Evolutionary conservation across 1,140 invertebrate genomes (phyloP).

Genomic region (Hylyphantes graminicola): DNA sequence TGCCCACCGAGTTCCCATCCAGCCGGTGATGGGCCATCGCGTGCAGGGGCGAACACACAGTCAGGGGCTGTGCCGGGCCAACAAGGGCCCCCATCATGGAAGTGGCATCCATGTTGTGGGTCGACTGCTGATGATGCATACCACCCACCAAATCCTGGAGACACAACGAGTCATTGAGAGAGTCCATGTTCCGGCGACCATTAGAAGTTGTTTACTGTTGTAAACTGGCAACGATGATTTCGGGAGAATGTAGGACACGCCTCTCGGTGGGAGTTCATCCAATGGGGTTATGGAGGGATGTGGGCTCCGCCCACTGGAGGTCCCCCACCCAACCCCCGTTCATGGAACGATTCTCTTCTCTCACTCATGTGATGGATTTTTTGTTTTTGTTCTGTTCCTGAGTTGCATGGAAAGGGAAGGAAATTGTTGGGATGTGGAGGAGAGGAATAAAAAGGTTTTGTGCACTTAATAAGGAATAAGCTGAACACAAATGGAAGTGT

Average conservation of each 20-base stretch:
- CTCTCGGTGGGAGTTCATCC: slow-evolving; percentile 17
- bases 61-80: slow-evolving; percentile 41
- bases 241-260: slow-evolving; percentile 9
- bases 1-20: slow-evolving; percentile 44
- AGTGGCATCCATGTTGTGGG: slow-evolving; percentile 33
- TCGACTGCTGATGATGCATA: slow-evolving; percentile 54
- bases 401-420: too few species aligned
- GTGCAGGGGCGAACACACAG: slow-evolving; percentile 45
- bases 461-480: too few species aligned
- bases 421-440: too few species aligned
- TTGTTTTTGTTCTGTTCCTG: too few species aligned
- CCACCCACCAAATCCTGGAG: slow-evolving; percentile 65
- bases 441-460: too few species aligned
- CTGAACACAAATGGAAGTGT: too few species aligned
- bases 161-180: slow-evolving; percentile 65
- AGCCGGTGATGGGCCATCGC: slow-evolving; percentile 53
- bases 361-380: background rate
- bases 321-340: slow-evolving; percentile 32
- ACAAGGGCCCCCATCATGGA: slow-evolving; percentile 41
- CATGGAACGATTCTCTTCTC: slow-evolving; percentile 6
- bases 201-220: slow-evolving; percentile 49
- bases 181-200: slow-evolving; percentile 63
- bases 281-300: slow-evolving; percentile 24
- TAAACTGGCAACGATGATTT: slow-evolving; percentile 14
- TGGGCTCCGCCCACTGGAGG: slow-evolving; percentile 28